Base-by-base conservation (phyloP, 1,140 invertebrate species). In the Dreissena polymorpha region DNA sequence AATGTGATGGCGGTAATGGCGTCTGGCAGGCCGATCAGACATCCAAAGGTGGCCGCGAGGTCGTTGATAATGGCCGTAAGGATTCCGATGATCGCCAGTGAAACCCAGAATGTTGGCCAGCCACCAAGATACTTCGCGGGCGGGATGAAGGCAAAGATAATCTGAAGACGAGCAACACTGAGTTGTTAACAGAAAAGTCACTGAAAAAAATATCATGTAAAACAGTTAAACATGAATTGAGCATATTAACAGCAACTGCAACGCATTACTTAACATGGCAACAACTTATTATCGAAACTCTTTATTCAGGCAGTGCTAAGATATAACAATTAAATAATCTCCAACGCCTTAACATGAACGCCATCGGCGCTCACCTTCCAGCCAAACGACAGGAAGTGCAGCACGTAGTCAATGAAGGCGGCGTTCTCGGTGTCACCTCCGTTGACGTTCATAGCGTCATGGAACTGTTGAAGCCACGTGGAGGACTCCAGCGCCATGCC, bases 1-100 rank as follows among this genome's bases (percentile, higher is more conserved):
- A 96, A 94, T 3, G 95, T 96, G 68, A 96, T 95, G 60, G 95
- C 95, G 89, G 95, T 95, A 23, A 95, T 94, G 13, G 92, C 90
- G 83, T 95, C 94, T 57, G 94, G 88, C 0, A 95, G 89, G 12
- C 93, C 94, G 27, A 95, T 94, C 5, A 95, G 89, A 88, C 95
- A 95, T 23, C 95, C 95, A 91, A 96, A 96, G 63, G 95, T 94
- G 39, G 92, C 85, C 13, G 95, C 95, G 84, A 95, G 89, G 89
- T 96, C 95, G 23, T 95, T 95, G 74, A 96, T 94, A 64, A 96
- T 93, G 7, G 95, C 94, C 5, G 95, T 95, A 57, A 96, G 91
- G 5, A 95, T 16, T 65, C 95, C 95, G 89, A 95, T 96, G 18
- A 94, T 89, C 14, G 85, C 86, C 7, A 96, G 89, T 0, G 95